Evolutionary conservation across 2,113 vertebrate genomes (phyloP).

Genomic region (Proteles cristata): DNA sequence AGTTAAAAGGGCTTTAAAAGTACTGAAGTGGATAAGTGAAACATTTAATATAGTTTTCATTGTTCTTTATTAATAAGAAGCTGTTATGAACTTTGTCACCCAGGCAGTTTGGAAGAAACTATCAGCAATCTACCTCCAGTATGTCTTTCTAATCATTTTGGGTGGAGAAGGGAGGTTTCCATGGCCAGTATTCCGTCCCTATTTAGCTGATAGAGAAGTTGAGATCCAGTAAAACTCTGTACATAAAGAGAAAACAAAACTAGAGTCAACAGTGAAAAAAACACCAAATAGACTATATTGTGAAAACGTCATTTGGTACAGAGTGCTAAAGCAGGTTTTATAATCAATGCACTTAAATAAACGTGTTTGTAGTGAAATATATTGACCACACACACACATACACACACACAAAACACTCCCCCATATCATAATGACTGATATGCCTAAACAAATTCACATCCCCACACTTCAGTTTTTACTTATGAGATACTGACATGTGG

Average conservation of each 20-base stretch:
- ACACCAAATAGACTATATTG: not conserved
- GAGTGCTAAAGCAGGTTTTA: not conserved
- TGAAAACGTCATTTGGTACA: not conserved
- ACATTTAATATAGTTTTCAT: not conserved
- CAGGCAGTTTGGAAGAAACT: not conserved
- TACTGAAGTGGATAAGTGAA: slow-evolving; percentile 34
- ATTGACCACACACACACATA: not conserved
- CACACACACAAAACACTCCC: not conserved
- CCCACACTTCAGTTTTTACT: not conserved
- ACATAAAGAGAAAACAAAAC: not conserved
- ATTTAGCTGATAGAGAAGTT: not conserved
- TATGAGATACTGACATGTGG: not conserved
- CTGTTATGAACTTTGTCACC: slow-evolving; percentile 29
- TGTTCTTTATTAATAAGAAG: slow-evolving; percentile 41
- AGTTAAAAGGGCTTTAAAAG: slow-evolving; percentile 48
- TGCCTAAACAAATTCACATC: not conserved
- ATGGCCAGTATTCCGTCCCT: not conserved
- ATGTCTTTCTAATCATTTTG: not conserved
- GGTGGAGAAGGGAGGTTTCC: not conserved
- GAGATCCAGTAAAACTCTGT: not conserved
- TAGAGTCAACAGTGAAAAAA: not conserved
- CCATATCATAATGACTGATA: not conserved
- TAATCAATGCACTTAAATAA: slow-evolving; percentile 23
- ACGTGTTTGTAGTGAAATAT: not conserved
- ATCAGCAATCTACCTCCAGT: not conserved